These are phyloP conservation scores for Bettongia penicillata DNA, from an alignment of 2,113 vertebrate genomes.

Conservation along the genomic window DNA sequence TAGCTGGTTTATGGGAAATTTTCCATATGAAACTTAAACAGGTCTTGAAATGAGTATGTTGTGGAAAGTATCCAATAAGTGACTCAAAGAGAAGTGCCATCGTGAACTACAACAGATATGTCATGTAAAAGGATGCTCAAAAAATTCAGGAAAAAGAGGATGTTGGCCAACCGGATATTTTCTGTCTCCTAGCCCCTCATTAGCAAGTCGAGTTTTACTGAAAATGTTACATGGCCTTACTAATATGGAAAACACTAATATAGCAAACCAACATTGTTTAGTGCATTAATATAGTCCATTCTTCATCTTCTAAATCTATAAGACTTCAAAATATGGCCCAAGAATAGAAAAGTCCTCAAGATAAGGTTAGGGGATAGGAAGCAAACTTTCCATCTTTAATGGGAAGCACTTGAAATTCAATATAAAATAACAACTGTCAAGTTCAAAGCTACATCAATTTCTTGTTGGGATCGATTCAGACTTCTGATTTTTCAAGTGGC, in stretches of 20 bases:
- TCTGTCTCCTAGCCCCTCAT: slow-evolving; percentile 65
- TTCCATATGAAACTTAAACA: slow-evolving; percentile 75
- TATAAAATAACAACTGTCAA: slow-evolving; percentile 67
- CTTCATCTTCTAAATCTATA: slow-evolving; percentile 41
- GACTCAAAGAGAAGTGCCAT: slow-evolving; percentile 81
- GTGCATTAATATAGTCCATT: slow-evolving; percentile 14
- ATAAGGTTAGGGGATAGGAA: slow-evolving; percentile 27
- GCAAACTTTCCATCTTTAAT: slow-evolving; percentile 64
- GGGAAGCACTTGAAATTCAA: slow-evolving; percentile 70
- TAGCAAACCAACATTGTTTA: slow-evolving; percentile 25
- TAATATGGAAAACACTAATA: slow-evolving; percentile 27
- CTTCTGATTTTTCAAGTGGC: slow-evolving; percentile 74
- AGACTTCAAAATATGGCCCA: slow-evolving; percentile 56
- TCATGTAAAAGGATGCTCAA: slow-evolving; percentile 73
- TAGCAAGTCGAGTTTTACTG: slow-evolving; percentile 60
- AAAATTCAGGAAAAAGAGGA: slow-evolving; percentile 72
- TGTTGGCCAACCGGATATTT: slow-evolving; percentile 74
- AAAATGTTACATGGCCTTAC: slow-evolving; percentile 52
- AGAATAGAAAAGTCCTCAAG: slow-evolving; percentile 55
- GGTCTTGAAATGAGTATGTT: slow-evolving; percentile 76
- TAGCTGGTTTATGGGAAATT: slow-evolving; percentile 77
- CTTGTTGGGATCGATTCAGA: slow-evolving; percentile 64
- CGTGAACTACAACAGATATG: slow-evolving; percentile 55
- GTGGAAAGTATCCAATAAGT: slow-evolving; percentile 73
- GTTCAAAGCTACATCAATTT: slow-evolving; percentile 73